Base-by-base conservation (phyloP, 1,140 invertebrate genomes). In the Octopus sinensis region DNA sequence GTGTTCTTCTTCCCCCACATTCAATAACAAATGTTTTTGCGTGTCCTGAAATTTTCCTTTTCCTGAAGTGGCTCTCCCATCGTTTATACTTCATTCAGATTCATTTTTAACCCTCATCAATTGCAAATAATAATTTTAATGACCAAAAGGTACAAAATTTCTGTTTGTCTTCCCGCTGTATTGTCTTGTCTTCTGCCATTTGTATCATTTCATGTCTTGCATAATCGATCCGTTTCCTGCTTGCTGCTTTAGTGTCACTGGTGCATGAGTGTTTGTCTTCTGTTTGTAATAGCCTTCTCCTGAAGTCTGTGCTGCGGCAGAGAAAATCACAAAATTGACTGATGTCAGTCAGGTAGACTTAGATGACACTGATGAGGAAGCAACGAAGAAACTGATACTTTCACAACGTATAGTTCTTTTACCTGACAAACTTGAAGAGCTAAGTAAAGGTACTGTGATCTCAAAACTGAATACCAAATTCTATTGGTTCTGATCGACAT, bases 361-460 rank as follows among this genome's bases (percentile, higher is more conserved):
- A 43, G 43, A 76, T 23, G 54, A 79, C 53, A 54, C 53, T 51
- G 52, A 73, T 56, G 79, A 79, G 76, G 79, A 83, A 68, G 71
- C 79, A 71, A 76, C 81, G 80, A 81, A 85, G 83, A 80, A n/a
- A 79, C 68, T 53, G 78, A 30, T 83, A n/a, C 77, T 86, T 71
- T 75, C 83, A 53, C 71, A 83, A 80, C 54, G 84, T 71, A 83
- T 86, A 54, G 78, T 76, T n/a, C 85, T 82, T 62, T 79, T 82
- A 23, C 79, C 80, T 80, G 75, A 81, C 17, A 73, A 77, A 52
- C 80, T 83, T 73, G 71, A 79, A n/a, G 73, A 81, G 76, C 76
- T 83, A 77, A 79, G 79, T 76, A 81, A 80, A 79, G 81, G 81
- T 82, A 81, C 17, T 79, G 76, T 77, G 76, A 77, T 53, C 52